Evolutionary conservation across 2,888 invertebrate genomes (phyloP).

Genomic region (Amaurobius ferox): DNA sequence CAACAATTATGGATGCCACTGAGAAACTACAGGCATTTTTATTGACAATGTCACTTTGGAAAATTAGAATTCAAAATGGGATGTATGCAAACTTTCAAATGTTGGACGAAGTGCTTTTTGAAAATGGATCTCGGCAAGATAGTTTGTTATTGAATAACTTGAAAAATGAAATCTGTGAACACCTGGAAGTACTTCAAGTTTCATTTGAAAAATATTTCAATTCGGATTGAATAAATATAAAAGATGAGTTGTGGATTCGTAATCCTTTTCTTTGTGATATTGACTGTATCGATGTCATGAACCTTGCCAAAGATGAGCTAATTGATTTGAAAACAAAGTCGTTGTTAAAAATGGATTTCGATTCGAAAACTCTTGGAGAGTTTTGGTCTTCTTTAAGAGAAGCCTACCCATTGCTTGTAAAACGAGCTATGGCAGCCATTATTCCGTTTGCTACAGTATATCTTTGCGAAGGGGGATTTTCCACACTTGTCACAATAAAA

Average conservation of each 20-base stretch:
- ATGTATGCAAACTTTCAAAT: constrained; percentile 38
- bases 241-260: constrained; percentile 55
- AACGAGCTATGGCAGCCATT: constrained; percentile 46
- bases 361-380: constrained; percentile 35
- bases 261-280: constrained; percentile 54
- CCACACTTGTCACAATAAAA: constrained; percentile 37
- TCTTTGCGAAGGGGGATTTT: constrained; percentile 43
- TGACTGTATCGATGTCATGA: constrained; percentile 50
- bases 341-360: constrained; percentile 44
- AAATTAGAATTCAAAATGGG: constrained; percentile 40
- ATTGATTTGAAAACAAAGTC: constrained; percentile 49
- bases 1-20: constrained; percentile 61
- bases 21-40: constrained; percentile 57
- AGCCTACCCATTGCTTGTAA: constrained; percentile 17
- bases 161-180: constrained; percentile 4
- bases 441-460: constrained; percentile 53
- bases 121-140: constrained; percentile 36
- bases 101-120: constrained; percentile 39
- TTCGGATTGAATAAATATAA: constrained; percentile 45
- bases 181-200: constrained; percentile 5
- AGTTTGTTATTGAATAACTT: constrained; percentile 24
- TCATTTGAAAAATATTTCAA: constrained; percentile 26
- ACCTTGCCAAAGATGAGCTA: constrained; percentile 51
- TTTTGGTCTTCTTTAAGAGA: constrained; percentile 13
- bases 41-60: constrained; percentile 50